Evolutionary conservation across 2,797 vertebrate genomes (phyloP), one percentile per base, ranked within the genome.

Genomic region (Anisognathus igniventris): DNA sequence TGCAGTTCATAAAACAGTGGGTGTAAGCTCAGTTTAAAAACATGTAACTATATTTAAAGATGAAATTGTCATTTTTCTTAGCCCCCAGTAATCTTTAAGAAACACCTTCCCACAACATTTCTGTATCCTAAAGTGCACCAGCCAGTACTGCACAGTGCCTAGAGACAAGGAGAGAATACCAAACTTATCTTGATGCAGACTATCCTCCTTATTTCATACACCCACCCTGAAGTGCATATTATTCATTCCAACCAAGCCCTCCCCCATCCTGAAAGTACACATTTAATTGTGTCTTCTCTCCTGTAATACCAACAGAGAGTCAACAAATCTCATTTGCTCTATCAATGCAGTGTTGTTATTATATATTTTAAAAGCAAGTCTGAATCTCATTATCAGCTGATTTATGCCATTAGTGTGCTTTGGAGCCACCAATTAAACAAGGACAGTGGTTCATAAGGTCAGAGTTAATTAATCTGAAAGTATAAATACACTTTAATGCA

Each of bases 301-400:
- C 80, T 87, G 83, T 77, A 92, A 90, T 60, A 91, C 76, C 95
- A 96, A 93, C 83, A 91, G 53, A 95, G 93, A 97, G 88, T 92
- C 94, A 96, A 94, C 95, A 96, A 95, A 96, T 91, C 97, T 98
- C 92, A 97, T 98, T 98, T 98, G 97, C 98, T 96, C 88, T 98
- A 98, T 98, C 98, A 98, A 53, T 78, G 67, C 37, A 87, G 51
- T 95, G 93, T 95, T 96, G 91, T 95, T 96, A 97, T 98, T 98
- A 98, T 97, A 97, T 98, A 96, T 98, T 98, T 98, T 98, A 97
- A 98, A 98, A 98, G 98, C 98, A 98, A 98, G 96, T 97, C 96
- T 97, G 97, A 98, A 98, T 98, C 98, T 98, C 98, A 98, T 98
- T 98, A 98, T 98, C 97, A 98, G 97, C 90, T 98, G 97, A 98